Evolutionary conservation across 2,888 invertebrate genomes (phyloP).

Genomic region (Teleiodes luculella): DNA sequence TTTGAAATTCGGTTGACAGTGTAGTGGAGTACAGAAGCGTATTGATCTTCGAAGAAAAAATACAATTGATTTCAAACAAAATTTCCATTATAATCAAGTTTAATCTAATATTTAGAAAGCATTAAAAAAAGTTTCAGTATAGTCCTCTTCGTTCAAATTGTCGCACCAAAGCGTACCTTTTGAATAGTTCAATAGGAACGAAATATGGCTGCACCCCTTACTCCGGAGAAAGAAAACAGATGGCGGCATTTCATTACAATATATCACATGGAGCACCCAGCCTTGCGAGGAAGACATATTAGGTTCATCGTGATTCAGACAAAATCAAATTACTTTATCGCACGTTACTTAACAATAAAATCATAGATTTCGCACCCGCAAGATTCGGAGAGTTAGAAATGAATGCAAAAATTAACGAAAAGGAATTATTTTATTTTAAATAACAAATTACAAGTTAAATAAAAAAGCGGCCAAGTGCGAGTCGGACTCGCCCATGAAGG

Average conservation of each 20-base stretch:
- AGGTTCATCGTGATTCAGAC: neutral
- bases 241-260: slow-evolving; percentile 74
- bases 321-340: no score
- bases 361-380: no score
- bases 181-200: slow-evolving; percentile 37
- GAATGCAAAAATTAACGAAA: no score
- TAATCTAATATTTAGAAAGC: neutral
- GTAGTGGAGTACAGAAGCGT: no score
- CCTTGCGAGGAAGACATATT: neutral
- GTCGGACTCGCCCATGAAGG: no score
- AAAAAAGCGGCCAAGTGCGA: no score
- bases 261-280: slow-evolving; percentile 38
- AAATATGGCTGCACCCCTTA: slow-evolving; percentile 53
- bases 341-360: no score
- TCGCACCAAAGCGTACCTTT: neutral
- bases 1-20: no score
- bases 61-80: neutral
- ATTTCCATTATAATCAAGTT: no score
- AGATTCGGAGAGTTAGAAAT: no score
- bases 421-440: no score
- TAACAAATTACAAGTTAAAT: no score
- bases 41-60: neutral
- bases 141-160: neutral
- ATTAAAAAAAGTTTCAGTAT: neutral
- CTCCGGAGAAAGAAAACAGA: slow-evolving; percentile 69